phyloP scores from a whole-genome alignment of 2,888 invertebrate genomes.

The Nebria salina region DNA sequence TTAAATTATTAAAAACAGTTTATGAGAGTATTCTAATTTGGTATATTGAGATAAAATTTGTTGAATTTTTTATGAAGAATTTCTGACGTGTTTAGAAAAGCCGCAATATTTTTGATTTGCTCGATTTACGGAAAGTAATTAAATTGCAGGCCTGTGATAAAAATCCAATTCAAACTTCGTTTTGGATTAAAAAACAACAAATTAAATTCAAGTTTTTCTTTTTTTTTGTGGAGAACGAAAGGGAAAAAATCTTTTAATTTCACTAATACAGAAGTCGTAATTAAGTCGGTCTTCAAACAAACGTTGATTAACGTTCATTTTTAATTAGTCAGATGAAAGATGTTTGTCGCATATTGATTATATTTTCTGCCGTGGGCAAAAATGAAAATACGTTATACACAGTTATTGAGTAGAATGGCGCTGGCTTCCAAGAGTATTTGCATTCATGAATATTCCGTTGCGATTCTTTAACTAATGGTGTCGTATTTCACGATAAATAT shows the following conservation, averaged over 20 bases:
- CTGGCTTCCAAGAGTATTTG: not conserved
- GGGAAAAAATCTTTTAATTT: not conserved
- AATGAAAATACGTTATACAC: not conserved
- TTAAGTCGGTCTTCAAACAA: not conserved
- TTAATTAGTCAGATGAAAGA: not conserved
- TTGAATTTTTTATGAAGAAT: no score
- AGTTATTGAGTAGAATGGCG: not conserved
- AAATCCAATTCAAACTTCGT: no score
- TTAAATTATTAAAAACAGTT: no score
- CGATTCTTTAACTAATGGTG: not conserved
- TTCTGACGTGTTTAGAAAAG: no score
- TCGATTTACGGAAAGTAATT: no score
- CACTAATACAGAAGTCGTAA: not conserved
- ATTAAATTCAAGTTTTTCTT: no score
- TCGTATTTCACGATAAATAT: not conserved
- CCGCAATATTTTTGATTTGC: no score
- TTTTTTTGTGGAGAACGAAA: no score
- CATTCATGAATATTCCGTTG: not conserved
- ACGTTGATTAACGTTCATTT: not conserved
- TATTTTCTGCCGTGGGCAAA: not conserved
- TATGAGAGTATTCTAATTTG: no score
- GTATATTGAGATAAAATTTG: no score
- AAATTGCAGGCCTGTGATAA: no score
- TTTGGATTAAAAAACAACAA: no score
- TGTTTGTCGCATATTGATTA: not conserved